phyloP scores from a whole-genome alignment of 2,797 vertebrate species.

The Selene dorsalis region DNA sequence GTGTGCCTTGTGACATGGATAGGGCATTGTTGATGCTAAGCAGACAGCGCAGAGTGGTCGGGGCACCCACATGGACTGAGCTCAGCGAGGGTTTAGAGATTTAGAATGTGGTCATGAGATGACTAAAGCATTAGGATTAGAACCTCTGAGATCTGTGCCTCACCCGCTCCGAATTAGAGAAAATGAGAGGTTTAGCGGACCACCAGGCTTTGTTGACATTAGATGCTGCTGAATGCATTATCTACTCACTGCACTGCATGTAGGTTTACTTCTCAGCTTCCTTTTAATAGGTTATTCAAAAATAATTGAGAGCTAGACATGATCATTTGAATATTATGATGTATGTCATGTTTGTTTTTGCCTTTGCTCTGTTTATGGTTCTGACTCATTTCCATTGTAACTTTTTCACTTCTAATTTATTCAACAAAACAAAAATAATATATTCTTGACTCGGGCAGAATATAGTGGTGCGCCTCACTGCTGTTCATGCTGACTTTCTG shows the following conservation, averaged over 20 bases:
- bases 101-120: conserved; percentile 79
- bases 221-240: conserved; percentile 58
- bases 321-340: background rate
- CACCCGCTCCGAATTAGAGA: conserved; percentile 66
- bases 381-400: background rate
- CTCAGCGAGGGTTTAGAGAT: conserved; percentile 77
- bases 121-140: conserved; percentile 77
- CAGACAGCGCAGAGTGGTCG: conserved; percentile 52
- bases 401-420: background rate
- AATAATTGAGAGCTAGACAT: background rate
- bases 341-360: background rate
- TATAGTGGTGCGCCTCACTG: background rate
- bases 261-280: conserved; percentile 44
- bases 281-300: conserved; percentile 3
- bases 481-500: conserved; percentile 1
- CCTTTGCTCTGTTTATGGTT: background rate
- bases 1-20: conserved; percentile 73
- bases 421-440: background rate
- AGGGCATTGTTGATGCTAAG: conserved; percentile 68
- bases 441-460: background rate
- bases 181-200: conserved; percentile 71
- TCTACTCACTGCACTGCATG: conserved; percentile 44
- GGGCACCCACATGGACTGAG: conserved; percentile 57
- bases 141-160: conserved; percentile 68
- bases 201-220: conserved; percentile 62